Evolutionary conservation across 2,113 vertebrate genomes (phyloP).

Genomic region (Tetraodon nigroviridis): DNA sequence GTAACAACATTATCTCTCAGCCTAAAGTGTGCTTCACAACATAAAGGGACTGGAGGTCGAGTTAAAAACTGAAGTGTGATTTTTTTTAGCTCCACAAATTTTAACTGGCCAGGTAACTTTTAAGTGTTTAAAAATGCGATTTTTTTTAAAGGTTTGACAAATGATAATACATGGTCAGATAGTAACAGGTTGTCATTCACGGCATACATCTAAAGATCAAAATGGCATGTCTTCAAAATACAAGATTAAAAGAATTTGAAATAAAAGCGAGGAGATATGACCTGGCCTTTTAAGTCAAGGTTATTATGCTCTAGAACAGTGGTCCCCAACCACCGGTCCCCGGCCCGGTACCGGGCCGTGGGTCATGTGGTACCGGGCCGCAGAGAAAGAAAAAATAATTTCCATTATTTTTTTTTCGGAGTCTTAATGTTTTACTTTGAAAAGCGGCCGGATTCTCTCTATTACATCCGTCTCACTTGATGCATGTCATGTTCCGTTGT

Average conservation of each 20-base stretch:
- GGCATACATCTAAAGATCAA: not conserved
- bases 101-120: not conserved
- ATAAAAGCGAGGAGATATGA: no score
- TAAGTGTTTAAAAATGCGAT: not conserved
- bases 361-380: no score
- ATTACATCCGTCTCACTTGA: no score
- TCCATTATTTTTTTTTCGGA: no score
- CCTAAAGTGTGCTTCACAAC: constrained; percentile 1
- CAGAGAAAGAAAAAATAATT: no score
- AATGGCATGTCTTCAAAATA: not conserved
- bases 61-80: not conserved
- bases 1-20: not conserved
- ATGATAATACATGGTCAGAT: not conserved
- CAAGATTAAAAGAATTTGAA: not conserved
- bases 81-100: not conserved
- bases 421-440: no score
- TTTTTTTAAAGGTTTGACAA: no score
- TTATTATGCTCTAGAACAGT: not conserved
- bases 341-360: no score
- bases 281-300: no score
- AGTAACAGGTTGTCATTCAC: not conserved
- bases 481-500: no score
- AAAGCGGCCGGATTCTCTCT: no score
- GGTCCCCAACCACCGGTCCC: no score
- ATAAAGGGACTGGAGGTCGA: constrained; percentile 8